Base-by-base conservation (phyloP, 2,797 vertebrate genomes). In the Micrastur ruficollis region DNA sequence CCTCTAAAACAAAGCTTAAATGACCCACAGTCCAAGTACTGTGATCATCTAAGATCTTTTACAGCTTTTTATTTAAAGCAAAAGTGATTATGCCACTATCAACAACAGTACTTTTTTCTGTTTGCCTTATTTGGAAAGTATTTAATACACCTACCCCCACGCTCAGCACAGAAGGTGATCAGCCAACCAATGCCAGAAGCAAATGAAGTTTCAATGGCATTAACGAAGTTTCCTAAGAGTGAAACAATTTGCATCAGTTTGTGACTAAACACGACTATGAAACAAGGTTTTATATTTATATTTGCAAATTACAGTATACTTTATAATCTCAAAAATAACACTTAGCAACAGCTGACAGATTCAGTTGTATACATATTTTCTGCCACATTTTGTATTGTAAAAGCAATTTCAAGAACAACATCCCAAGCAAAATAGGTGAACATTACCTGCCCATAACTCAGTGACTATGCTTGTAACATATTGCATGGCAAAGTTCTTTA, bases 361-460 rank as follows among this genome's bases (percentile, higher is more conserved):
- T 82, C 22, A 73, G 36, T 25, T 22, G 22, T 6, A 53, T 31
- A 36, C 12, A 18, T 10, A 27, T 42, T n/a, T 81, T 58, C 62
- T 89, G 67, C 15, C 47, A 9, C 40, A 75, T 80, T 86, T 92
- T 62, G n/a, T 47, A 55, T 1, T 38, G 25, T 50, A 91, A 86
- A 90, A 92, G 42, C 8, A 73, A 67, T 36, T 76, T 87, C 34
- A 80, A 67, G 53, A 89, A 59, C 29, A 81, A 5, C 3, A 22
- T 11, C 14, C 4, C 40, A 70, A 40, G 38, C 19, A 66, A 95
- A 89, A 53, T 38, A 78, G 0, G 29, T 90, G 96, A 99, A 73
- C 21, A 58, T 97, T 98, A 99, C 99, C 99, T 98, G 99, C 98
- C 98, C 99, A 99, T 42, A 99, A 97, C 96, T 99, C 98, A 9